Evolutionary conservation across 2,888 invertebrate species (phyloP), one percentile per base, ranked within the genome.

Genomic region (Sceliomorpha sp.): DNA sequence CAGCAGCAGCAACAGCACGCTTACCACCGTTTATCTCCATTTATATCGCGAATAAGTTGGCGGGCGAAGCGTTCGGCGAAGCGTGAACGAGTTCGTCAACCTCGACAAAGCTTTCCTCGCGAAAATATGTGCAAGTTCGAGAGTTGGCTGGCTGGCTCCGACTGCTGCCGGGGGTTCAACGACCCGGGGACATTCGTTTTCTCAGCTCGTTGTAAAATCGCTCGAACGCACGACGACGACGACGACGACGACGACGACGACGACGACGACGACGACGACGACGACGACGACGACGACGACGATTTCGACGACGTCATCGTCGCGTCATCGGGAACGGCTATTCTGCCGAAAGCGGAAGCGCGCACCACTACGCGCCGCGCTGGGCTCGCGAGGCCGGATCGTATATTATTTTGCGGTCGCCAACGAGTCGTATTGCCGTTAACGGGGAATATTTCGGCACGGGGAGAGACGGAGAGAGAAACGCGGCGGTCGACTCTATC

Each of bases 11-110:
- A n/a, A n/a, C n/a, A 29, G 29, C 50, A 71, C 48, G 37, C 37
- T 60, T 50, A 60, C 77, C 68, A 72, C 63, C 69, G 73, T 75
- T 79, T 76, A 76, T 77, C 78, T 79, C 74, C 77, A 75, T 77
- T 75, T 74, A 71, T 75, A 78, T 80, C 77, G 79, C 81, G 77
- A 74, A 60, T 75, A 79, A 70, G 76, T 76, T 73, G 69, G 53
- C 50, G 53, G 64, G 66, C 77, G 73, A 79, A 76, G 73, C 76
- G 74, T 62, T 73, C 72, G 51, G 37, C 73, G 74, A 71, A 74
- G 72, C 79, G 71, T 78, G 76, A 81, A 77, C 71, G 75, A 63
- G 79, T 77, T 77, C 81, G 71, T 77, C 73, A 75, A 81, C 77
- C 82, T 74, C 63, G 59, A 62, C 69, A 69, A 71, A 67, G 69